These are phyloP conservation scores for Fragum sueziense DNA, from an alignment of 2,888 invertebrate species.

Conservation along the genomic window DNA sequence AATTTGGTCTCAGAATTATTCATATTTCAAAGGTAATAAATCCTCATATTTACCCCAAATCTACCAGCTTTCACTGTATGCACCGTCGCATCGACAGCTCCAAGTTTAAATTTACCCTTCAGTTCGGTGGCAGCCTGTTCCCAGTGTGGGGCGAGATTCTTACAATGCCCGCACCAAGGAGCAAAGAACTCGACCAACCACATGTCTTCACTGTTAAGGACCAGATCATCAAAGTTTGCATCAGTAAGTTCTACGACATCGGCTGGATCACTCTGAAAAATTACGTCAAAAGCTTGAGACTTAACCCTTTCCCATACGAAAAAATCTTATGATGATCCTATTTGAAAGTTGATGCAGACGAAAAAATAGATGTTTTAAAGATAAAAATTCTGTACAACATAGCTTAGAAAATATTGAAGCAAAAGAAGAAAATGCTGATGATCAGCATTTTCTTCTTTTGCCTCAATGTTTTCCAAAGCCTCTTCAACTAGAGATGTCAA, in stretches of 20 bases:
- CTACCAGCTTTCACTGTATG: constrained; percentile 91
- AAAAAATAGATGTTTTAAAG: neutral
- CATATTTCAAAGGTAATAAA: too few species aligned
- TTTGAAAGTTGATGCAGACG: too few species aligned
- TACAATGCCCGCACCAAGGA: constrained; percentile 88
- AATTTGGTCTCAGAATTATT: too few species aligned
- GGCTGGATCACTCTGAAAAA: constrained; percentile 71
- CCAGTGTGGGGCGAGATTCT: constrained; percentile 98
- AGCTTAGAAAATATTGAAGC: too few species aligned
- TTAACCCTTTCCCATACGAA: neutral
- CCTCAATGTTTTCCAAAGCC: too few species aligned
- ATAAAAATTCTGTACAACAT: too few species aligned
- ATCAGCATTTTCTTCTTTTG: too few species aligned
- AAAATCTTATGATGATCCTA: too few species aligned
- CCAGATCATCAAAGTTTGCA: constrained; percentile 95
- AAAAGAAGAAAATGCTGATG: too few species aligned
- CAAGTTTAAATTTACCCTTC: constrained; percentile 96
- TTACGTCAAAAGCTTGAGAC: neutral
- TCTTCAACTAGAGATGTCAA: too few species aligned
- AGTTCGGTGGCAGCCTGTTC: constrained; percentile 95
- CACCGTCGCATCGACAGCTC: constrained; percentile 97
- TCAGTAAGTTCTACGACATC: constrained; percentile 96
- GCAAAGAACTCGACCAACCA: constrained; percentile 99
- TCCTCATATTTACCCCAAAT: constrained; percentile 86
- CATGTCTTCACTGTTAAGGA: constrained; percentile 95